Conservation (phyloP, 2,113 vertebrate species). For the Aptenodytes patagonicus region DNA sequence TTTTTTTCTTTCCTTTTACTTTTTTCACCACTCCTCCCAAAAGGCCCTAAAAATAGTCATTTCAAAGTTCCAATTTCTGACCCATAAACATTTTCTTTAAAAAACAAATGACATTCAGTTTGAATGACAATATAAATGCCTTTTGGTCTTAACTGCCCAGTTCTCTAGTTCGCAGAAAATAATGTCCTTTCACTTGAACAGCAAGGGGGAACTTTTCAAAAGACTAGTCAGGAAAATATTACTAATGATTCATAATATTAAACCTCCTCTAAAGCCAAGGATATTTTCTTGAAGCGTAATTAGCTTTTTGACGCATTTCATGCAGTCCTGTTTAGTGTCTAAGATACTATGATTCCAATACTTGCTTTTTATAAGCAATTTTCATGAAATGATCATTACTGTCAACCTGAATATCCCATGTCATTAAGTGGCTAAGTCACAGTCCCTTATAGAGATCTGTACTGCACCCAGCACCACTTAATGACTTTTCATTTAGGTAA, state of each 20-base stretch:
- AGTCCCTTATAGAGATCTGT: background rate
- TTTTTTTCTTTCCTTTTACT: background rate
- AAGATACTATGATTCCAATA: background rate
- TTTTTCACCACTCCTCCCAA: background rate
- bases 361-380: background rate
- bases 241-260: conserved; percentile 19
- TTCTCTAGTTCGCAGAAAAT: background rate
- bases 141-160: background rate
- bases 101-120: background rate
- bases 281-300: background rate
- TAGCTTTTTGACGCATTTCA: background rate
- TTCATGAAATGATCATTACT: background rate
- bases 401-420: background rate
- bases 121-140: background rate
- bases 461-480: background rate
- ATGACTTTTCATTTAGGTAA: background rate
- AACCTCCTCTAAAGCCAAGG: background rate
- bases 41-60: background rate
- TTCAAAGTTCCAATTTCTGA: background rate
- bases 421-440: background rate
- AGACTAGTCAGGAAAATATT: conserved; percentile 1
- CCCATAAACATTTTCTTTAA: background rate
- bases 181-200: background rate
- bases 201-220: conserved; percentile 8
- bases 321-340: background rate